Percentiles rank a stretch among this genome's conserved stretches.
These are phyloP conservation scores for Crocidura indochinensis DNA, from an alignment of 2,797 vertebrate genomes.

Conservation along the genomic window DNA sequence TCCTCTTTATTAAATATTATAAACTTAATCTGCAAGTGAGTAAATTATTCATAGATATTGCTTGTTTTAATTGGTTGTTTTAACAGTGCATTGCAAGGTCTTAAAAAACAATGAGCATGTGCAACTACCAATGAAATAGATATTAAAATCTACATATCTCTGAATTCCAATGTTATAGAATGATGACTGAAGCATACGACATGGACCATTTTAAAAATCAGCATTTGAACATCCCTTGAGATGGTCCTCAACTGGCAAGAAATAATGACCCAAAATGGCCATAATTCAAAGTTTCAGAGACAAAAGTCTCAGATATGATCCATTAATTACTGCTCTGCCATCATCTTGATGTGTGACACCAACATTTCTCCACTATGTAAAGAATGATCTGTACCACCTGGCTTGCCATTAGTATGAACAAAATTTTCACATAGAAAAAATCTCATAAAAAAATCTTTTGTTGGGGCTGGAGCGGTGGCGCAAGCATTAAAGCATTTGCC, in stretches of 20 bases:
- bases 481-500: too few species aligned
- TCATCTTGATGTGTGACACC: neutral
- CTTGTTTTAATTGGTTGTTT: neutral
- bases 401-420: neutral
- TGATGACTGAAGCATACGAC: neutral
- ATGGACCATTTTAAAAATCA: neutral
- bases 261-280: constrained; percentile 20
- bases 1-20: neutral
- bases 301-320: neutral
- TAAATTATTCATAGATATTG: constrained; percentile 10
- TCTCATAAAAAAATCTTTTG: neutral
- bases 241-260: neutral
- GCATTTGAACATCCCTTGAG: neutral
- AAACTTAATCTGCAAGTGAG: neutral
- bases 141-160: neutral
- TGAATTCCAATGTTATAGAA: constrained; percentile 29
- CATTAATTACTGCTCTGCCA: constrained; percentile 34
- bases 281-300: constrained; percentile 35
- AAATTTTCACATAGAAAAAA: neutral
- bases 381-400: neutral
- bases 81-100: neutral
- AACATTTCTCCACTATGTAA: neutral
- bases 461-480: neutral
- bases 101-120: neutral
- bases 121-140: neutral